Conservation (phyloP, 2,888 invertebrate species). For the Trachelus tabidus region DNA sequence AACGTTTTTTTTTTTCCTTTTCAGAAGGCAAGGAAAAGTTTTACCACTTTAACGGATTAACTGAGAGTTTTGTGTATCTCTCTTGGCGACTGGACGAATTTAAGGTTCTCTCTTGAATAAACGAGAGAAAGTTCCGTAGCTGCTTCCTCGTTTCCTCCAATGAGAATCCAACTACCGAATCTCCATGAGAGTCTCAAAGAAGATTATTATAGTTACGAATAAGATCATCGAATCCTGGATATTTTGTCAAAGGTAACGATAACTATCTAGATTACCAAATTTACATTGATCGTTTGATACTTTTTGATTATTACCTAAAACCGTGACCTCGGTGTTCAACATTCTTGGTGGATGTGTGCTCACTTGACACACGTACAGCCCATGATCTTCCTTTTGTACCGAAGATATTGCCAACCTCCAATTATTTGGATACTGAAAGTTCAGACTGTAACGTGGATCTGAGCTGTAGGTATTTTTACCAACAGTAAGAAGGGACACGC, state of each 20-base stretch:
- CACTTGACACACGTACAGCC: constrained; percentile 84
- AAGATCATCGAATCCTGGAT: not conserved
- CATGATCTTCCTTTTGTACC: constrained; percentile 77
- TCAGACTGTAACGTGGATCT: constrained; percentile 73
- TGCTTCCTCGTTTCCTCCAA: not conserved
- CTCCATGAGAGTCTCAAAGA: not conserved
- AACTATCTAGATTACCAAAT: not conserved
- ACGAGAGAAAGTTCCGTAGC: not conserved
- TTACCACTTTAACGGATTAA: constrained; percentile 33
- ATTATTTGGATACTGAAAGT: constrained; percentile 78
- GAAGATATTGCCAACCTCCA: constrained; percentile 79
- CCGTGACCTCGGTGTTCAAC: constrained; percentile 79
- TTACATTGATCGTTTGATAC: not conserved
- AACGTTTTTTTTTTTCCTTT: constrained; percentile 14
- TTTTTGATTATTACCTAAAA: constrained; percentile 73
- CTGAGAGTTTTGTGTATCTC: constrained; percentile 21
- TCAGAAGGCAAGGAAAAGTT: constrained; percentile 22
- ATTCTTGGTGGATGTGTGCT: constrained; percentile 84
- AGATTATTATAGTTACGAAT: not conserved
- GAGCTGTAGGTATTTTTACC: constrained; percentile 75
- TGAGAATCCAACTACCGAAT: not conserved
- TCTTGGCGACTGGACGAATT: not conserved
- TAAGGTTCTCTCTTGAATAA: not conserved
- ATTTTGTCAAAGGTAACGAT: not conserved
- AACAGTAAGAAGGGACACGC: constrained; percentile 75